Base-by-base conservation (phyloP, 2,797 vertebrate genomes). In the Myotis pilosus region DNA sequence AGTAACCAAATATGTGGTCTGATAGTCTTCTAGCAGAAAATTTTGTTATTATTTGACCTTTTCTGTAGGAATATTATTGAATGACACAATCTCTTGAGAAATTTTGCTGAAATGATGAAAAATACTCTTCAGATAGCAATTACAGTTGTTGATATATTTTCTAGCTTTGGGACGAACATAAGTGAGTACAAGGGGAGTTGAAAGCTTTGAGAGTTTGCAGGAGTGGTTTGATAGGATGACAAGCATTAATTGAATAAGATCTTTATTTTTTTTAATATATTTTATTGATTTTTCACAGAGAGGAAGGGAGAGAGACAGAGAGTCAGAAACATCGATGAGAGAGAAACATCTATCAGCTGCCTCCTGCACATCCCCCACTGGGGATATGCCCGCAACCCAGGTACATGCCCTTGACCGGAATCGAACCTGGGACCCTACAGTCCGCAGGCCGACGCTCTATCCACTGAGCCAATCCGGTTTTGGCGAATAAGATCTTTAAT, bases 211-310 rank as follows among this genome's bases (percentile, higher is more conserved):
- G 92, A 82, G 66, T 92, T 75, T 91, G 13, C 8, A 82, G 38
- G 71, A 92, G 92, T 76, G 83, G 75, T 86, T 96, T 91, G 81
- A 64, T 93, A 78, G 64, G 49, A 88, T 95, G 93, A 62, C 71
- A 92, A 62, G 85, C 66, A 91, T 96, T 95, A 95, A 95, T 96
- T 95, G 76, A 82, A 68, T 79, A 94, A 78, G 60, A 75, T 95
- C 74, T 94, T 92, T 83, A 95, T n/a, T n/a, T n/a, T n/a, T n/a
- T n/a, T n/a, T n/a, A n/a, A n/a, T n/a, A n/a, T n/a, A n/a, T n/a
- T n/a, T n/a, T n/a, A n/a, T n/a, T n/a, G n/a, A n/a, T n/a, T n/a
- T n/a, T n/a, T n/a, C n/a, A n/a, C n/a, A n/a, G n/a, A n/a, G n/a
- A n/a, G n/a, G n/a, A n/a, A n/a, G n/a, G n/a, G n/a, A n/a, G n/a